Conservation (phyloP, 2,797 vertebrate genomes). For the Acrocephalus scirpaceus region DNA sequence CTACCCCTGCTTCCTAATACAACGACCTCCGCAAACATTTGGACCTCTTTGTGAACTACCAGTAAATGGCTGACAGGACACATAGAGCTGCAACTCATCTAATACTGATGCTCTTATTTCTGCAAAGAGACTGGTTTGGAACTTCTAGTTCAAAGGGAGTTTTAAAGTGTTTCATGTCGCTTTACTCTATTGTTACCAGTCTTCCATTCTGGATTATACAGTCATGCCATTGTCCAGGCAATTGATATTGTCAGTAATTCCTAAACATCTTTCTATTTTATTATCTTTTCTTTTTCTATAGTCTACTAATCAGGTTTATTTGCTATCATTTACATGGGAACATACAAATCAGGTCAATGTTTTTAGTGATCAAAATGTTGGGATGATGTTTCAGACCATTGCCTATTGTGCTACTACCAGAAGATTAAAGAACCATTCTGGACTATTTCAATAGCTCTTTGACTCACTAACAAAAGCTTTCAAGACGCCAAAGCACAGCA, state of each 20-base stretch:
- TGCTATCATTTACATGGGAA: neutral
- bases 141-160: neutral
- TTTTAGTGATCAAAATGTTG: slow-evolving; percentile 14
- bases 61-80: neutral
- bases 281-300: neutral
- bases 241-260: neutral
- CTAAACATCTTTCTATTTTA: neutral
- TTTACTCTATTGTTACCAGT: neutral
- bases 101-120: neutral
- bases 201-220: neutral
- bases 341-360: neutral
- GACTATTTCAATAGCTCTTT: slow-evolving; percentile 7
- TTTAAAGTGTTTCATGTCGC: neutral
- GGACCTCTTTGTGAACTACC: neutral
- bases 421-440: slow-evolving; percentile 5
- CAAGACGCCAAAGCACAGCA: neutral
- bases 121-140: neutral
- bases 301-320: neutral
- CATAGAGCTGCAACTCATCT: neutral
- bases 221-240: neutral
- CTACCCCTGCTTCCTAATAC: neutral
- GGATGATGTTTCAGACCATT: slow-evolving; percentile 21
- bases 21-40: neutral
- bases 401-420: neutral
- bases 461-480: neutral